Evolutionary conservation across 37 sponge, comb jelly and placozoan species (phyloP), one percentile per base, ranked within the genome.

Genomic region (Ephydatia muelleri): DNA sequence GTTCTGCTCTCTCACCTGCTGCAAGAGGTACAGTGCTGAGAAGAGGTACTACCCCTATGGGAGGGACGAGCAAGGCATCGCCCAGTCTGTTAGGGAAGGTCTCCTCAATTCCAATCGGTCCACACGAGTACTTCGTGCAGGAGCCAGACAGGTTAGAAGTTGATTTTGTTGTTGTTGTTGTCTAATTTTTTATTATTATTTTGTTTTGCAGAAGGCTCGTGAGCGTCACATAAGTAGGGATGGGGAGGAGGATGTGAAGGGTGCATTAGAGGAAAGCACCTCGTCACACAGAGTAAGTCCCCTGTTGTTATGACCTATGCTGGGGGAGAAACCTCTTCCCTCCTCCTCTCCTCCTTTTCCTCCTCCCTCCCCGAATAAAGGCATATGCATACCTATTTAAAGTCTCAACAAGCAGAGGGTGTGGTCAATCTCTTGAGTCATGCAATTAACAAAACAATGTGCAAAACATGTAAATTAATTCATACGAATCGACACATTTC

Each of bases 21-120:
- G 91, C 80, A 90, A 90, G 83, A 49, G 85, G 38, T 84, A 76
- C 70, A 84, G 85, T 76, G 85, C 85, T n/a, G 85, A 79, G 86
- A 86, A 86, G 64, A 69, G 80, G 31, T 90, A 90, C 79, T 90
- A 90, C 38, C 91, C 91, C 49, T 90, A 90, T 77, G 91, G 91
- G 21, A 81, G 66, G 65, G 91, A 90, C 40, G 86, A 81, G 34
- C 74, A 90, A 47, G 91, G 91, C 2, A 84, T 90, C 37, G 91
- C 91, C 47, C 65, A 81, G 73, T 81, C 91, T 23, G 85, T 90
- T 26, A 28, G 77, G 9, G 86, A 90, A 65, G 91, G 91, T 14
- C 82, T 90, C n/a, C 72, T 90, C 3, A 85, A 85, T 68, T 72
- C 81, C 25, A 72, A 77, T 32, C 73, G 85, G 3, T 49, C 57